Evolutionary conservation across 2,888 invertebrate species (phyloP), one percentile per base, ranked within the genome.

Genomic region (Ligdia adustata): DNA sequence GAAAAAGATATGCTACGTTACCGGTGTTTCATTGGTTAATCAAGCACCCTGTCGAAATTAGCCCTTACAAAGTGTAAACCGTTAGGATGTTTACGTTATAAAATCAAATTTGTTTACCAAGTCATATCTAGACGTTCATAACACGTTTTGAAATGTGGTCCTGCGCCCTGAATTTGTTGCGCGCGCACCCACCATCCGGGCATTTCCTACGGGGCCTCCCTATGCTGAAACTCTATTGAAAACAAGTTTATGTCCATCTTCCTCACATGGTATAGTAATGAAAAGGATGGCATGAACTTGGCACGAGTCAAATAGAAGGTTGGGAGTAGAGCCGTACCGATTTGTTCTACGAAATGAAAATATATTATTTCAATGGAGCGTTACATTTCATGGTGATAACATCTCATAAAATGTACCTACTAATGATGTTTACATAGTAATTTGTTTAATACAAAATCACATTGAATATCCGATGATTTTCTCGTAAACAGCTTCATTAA

Each of bases 91-190:
- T 32, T 15, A 4, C 33, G 11, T 18, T 13, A 18, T 20, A 34
- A 40, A 33, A 20, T 35, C 6, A 29, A 39, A 47, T 48, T 53
- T 57, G 44, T 56, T 45, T 46, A 34, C 12, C 2, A 37, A 37
- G 40, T 13, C 73, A 5, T 62, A 66, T 89, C 89, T 88, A 82
- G 66, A 68, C 35, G 51, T 85, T 86, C 57, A 43, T 84, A 85
- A 60, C 59, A 64, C 84, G 77, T 55, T 20, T 41, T 32, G 52
- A 72, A 74, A 81, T 66, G 69, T 75, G 71, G 85, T 82, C 89
- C 85, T 89, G 89, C 88, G 89, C 89, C 73, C 80, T 88, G 79
- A 76, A 80, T 78, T 58, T 65, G 53, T 60, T 88, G 89, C 89
- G 89, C 87, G 89, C 89, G 89, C 89, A 88, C 27, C 57, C 47